Evolutionary conservation across 2,113 vertebrate species (phyloP), one percentile per base, ranked within the genome.

Genomic region (Aviceda subcristata): DNA sequence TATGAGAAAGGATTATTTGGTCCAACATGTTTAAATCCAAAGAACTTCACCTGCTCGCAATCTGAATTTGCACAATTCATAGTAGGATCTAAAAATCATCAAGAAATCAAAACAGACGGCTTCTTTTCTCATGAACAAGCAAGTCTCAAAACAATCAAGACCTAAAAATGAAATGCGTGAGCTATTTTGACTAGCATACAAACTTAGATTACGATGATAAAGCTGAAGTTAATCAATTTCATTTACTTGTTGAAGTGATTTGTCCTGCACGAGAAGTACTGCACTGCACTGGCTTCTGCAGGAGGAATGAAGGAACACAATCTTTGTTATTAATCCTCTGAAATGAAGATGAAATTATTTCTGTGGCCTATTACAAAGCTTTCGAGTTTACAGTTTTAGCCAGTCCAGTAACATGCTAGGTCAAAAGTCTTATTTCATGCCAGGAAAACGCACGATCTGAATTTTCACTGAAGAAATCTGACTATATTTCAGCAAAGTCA

Each of bases 131-230:
- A 26, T 13, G 89, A 96, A 90, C 55, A 90, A 97, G 64, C 24
- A 92, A 74, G 43, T 74, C 76, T 97, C 95, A 79, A 67, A 91
- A 97, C 34, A 97, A 96, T 92, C 38, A 75, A 86, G 56, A 83
- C 13, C 26, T 78, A 79, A 85, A 94, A 93, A 83, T 79, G 55
- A 95, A 94, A 75, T 91, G 66, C 64, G 64, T 26, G 8, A 96
- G 22, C 77, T 96, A 93, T 97, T 97, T 67, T 94, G 88, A 96
- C 67, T 87, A 41, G 64, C 80, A 95, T 89, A 73, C 39, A 80
- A 88, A 94, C 88, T 55, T 38, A 94, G 80, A 86, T 85, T 94
- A 77, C 30, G 86, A 29, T 73, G n/a, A 95, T 59, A 94, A 96
- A 84, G 82, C 57, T 96, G 57, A 97, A 94, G 63, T 92, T 93